Percentiles rank a stretch among this genome's conserved stretches.
phyloP scores from a whole-genome alignment of 2,113 vertebrate genomes.

The Neofelis nebulosa region DNA sequence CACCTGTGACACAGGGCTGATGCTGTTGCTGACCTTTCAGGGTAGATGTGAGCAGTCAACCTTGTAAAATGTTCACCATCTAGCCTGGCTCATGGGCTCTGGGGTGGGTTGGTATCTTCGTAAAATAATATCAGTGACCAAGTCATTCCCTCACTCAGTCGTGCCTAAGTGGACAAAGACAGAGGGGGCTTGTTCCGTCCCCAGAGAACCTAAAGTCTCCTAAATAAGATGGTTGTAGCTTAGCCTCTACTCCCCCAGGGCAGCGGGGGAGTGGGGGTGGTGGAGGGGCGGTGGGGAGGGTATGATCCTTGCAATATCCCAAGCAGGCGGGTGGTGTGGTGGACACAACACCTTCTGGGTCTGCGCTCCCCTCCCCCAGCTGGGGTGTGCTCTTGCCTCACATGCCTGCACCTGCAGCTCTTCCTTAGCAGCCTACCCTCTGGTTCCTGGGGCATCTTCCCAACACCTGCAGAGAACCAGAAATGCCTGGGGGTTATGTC shows the following conservation, averaged over 20 bases:
- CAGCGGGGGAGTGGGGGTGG: background rate
- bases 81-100: background rate
- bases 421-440: no score
- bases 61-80: background rate
- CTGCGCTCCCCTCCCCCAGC: background rate
- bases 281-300: background rate
- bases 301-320: background rate
- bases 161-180: background rate
- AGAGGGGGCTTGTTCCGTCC: background rate
- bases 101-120: background rate
- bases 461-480: background rate
- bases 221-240: background rate
- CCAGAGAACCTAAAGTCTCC: background rate
- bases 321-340: background rate
- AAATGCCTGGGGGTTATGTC: background rate
- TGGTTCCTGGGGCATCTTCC: background rate
- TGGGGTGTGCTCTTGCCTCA: background rate
- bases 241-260: background rate
- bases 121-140: background rate
- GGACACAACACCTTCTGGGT: background rate
- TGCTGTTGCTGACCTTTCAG: background rate
- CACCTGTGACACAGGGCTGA: background rate
- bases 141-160: background rate
- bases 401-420: fast-evolving
- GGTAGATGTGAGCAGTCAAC: background rate